A percentile compares a stretch with the other conserved stretches of the same genome.
These are phyloP conservation scores for Pseudomyrmex gracilis DNA, from an alignment of 1,140 invertebrate species.

Conservation along the genomic window DNA sequence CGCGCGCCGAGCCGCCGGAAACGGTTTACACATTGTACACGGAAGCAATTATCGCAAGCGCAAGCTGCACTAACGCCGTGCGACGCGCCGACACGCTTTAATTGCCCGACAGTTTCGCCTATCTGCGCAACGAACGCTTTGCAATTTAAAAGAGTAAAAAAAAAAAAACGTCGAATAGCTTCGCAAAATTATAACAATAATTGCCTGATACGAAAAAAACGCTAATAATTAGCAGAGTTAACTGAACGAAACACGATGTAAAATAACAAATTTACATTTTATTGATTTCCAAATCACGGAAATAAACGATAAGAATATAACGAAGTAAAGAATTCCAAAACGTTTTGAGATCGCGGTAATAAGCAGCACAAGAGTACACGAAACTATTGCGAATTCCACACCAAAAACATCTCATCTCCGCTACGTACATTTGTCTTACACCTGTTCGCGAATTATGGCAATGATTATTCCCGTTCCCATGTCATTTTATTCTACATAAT, in stretches of 20 bases:
- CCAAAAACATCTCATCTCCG: neutral
- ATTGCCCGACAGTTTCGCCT: slow-evolving; percentile 39
- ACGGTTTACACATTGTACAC: slow-evolving; percentile 57
- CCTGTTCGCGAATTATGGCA: neutral
- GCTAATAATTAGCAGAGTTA: slow-evolving; percentile 1
- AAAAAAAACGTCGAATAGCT: neutral
- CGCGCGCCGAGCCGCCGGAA: slow-evolving; percentile 38
- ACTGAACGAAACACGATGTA: neutral
- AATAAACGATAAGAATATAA: slow-evolving; percentile 9
- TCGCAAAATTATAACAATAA: neutral
- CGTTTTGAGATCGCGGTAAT: neutral
- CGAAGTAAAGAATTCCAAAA: neutral
- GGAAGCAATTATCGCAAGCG: slow-evolving; percentile 57
- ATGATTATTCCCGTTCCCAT: neutral
- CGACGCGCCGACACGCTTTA: slow-evolving; percentile 45
- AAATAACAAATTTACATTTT: neutral
- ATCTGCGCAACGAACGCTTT: neutral
- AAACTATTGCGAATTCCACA: neutral
- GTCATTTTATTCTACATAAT: slow-evolving; percentile 7
- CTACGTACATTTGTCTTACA: neutral
- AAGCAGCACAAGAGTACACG: neutral
- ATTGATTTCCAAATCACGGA: neutral
- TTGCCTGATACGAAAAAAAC: neutral
- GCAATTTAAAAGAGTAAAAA: neutral
- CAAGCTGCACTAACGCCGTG: slow-evolving; percentile 25